Percentiles rank a stretch among this genome's conserved stretches.
These are phyloP conservation scores for Microcebus tavaratra DNA, from an alignment of 2,113 vertebrate species.

Conservation along the genomic window DNA sequence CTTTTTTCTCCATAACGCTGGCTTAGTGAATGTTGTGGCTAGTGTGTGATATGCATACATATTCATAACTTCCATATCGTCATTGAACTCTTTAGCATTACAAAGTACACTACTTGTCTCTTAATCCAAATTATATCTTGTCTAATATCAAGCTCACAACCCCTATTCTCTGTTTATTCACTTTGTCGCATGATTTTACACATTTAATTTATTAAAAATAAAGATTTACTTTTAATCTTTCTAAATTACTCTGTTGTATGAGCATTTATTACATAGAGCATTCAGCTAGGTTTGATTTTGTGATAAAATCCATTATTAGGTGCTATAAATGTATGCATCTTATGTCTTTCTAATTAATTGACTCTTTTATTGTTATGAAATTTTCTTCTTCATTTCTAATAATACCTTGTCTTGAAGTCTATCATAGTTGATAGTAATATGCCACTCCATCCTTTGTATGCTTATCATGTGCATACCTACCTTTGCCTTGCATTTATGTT, in stretches of 20 bases:
- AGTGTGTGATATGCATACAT: neutral
- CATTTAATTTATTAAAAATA: neutral
- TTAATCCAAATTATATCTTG: neutral
- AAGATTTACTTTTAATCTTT: neutral
- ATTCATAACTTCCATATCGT: neutral
- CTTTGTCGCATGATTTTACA: neutral
- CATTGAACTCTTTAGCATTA: neutral
- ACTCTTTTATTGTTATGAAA: neutral
- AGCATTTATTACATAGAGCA: neutral
- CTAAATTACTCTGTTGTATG: neutral
- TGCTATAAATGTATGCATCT: neutral
- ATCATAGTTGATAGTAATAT: neutral
- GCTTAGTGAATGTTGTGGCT: neutral
- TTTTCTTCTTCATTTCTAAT: neutral
- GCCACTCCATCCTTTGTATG: neutral
- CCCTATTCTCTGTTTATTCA: neutral
- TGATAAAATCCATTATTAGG: neutral
- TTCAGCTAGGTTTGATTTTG: neutral
- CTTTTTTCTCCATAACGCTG: neutral
- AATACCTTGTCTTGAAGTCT: neutral
- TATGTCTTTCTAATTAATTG: neutral
- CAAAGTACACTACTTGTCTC: neutral
- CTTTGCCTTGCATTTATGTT: neutral
- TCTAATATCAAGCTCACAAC: neutral
- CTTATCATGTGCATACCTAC: neutral